These are phyloP conservation scores for Rhadina sibilatrix DNA, from an alignment of 2,113 vertebrate genomes.

Conservation along the genomic window DNA sequence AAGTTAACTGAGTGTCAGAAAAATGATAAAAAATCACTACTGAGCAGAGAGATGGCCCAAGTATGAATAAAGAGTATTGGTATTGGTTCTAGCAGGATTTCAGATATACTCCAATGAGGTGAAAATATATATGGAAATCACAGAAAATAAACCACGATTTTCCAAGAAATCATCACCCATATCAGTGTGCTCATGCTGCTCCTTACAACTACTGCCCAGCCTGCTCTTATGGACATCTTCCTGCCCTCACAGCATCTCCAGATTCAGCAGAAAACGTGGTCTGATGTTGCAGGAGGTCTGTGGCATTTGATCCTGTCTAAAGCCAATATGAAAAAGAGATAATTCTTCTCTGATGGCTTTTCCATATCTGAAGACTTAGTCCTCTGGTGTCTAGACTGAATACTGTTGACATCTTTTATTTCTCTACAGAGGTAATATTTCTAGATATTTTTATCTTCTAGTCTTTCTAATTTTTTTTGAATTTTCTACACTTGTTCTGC, in stretches of 20 bases:
- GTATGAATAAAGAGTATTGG: neutral
- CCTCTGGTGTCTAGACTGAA: neutral
- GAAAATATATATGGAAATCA: neutral
- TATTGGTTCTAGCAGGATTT: neutral
- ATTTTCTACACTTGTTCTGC: neutral
- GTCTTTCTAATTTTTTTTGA: neutral
- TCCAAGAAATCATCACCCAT: neutral
- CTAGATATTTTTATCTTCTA: neutral
- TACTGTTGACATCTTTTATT: neutral
- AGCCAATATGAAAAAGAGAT: neutral
- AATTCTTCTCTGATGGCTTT: neutral
- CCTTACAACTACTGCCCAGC: neutral
- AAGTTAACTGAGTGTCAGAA: neutral
- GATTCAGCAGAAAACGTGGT: neutral
- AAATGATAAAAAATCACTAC: neutral
- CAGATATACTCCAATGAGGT: neutral
- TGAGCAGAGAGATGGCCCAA: neutral
- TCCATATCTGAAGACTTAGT: neutral
- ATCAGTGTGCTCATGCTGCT: neutral
- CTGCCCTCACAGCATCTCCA: neutral
- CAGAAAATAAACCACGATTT: neutral
- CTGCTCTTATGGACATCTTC: fast-evolving
- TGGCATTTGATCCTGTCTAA: neutral
- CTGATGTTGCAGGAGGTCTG: fast-evolving
- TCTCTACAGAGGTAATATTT: neutral